Percentiles rank a stretch among this genome's conserved stretches.
Conservation (phyloP, 2,888 invertebrate species). For the Dasypogon diadema region DNA sequence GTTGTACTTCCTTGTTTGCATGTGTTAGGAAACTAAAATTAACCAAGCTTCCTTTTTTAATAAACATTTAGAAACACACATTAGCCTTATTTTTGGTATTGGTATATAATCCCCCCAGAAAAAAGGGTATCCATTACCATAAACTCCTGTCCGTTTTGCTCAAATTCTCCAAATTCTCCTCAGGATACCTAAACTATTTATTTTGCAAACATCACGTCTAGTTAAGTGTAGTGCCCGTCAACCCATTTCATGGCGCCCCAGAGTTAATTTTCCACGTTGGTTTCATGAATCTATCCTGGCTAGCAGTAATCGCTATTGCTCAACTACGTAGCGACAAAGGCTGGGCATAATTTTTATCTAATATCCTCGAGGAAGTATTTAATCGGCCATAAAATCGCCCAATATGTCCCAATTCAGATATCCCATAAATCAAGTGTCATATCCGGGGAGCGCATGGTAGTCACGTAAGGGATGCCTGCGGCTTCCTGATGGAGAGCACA, state of each 20-base stretch:
- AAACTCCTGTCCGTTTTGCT: too few species aligned
- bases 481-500: constrained; percentile 10
- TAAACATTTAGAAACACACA: too few species aligned
- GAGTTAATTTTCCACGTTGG: constrained; percentile 29
- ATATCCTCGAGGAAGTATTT: constrained; percentile 56
- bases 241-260: constrained; percentile 18
- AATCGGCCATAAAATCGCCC: constrained; percentile 57
- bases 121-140: too few species aligned
- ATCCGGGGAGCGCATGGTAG: constrained; percentile 34
- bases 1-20: too few species aligned
- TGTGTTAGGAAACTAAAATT: too few species aligned
- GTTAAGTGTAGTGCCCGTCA: not conserved
- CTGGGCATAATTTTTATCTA: constrained; percentile 55
- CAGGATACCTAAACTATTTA: too few species aligned
- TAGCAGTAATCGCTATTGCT: constrained; percentile 41
- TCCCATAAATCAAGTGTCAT: constrained; percentile 56
- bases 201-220: too few species aligned
- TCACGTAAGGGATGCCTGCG: constrained; percentile 44
- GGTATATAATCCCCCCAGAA: too few species aligned
- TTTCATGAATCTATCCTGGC: constrained; percentile 38
- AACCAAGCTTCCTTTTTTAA: too few species aligned
- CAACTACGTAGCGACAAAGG: constrained; percentile 23
- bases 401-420: constrained; percentile 55
- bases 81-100: too few species aligned
- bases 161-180: too few species aligned